Evolutionary conservation across 2,113 vertebrate genomes (phyloP).

Genomic region (Ceyx cyanopectus): DNA sequence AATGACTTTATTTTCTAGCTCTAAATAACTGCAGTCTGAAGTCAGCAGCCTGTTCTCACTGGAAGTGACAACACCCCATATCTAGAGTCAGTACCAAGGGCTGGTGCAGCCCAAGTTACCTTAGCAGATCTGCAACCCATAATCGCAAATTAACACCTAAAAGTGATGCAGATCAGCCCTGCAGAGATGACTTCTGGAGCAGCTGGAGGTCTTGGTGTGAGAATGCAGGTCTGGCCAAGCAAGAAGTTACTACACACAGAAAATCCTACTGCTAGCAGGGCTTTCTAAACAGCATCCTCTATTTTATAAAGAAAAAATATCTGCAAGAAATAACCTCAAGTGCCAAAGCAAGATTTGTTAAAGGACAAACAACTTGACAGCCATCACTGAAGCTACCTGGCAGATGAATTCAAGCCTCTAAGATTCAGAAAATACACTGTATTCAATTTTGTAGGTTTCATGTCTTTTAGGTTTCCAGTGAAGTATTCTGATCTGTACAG

Average conservation of each 20-base stretch:
- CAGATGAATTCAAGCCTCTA: background rate
- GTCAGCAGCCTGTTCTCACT: no score
- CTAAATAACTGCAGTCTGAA: no score
- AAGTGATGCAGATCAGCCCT: background rate
- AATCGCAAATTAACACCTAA: background rate
- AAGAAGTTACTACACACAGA: background rate
- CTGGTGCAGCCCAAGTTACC: background rate
- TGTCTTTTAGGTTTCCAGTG: background rate
- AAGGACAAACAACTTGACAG: background rate
- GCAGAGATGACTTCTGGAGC: background rate
- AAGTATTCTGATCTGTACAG: background rate
- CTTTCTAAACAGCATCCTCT: background rate
- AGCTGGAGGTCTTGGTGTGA: background rate
- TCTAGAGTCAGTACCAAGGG: no score
- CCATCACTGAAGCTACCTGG: background rate
- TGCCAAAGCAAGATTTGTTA: background rate
- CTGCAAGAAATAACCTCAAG: background rate
- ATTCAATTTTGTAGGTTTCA: background rate
- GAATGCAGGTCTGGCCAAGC: background rate
- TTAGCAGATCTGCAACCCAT: background rate
- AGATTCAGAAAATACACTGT: background rate
- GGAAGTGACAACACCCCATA: no score
- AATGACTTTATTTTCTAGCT: no score
- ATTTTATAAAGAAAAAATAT: background rate
- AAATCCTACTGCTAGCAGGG: background rate